Base-by-base conservation (phyloP, 1,140 invertebrate species). In the Macrostomum lignano region DNA sequence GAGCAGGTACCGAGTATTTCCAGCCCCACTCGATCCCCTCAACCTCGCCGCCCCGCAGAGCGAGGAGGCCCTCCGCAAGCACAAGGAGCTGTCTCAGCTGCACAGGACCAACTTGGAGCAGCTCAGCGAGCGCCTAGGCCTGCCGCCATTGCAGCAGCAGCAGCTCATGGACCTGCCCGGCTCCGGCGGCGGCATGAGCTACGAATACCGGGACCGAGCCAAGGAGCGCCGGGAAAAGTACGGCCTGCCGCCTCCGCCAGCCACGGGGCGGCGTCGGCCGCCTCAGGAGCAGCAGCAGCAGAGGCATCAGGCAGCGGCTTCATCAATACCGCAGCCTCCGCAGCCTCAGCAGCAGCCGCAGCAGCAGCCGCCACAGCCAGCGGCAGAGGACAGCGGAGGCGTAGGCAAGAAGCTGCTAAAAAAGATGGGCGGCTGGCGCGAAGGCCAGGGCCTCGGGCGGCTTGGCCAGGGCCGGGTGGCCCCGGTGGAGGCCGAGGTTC, bases 381-480 rank as follows among this genome's bases (percentile, higher is more conserved):
- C 46, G 6, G 49, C 48, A 31, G 29, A 37, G 20, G 72, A 71
- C 0, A 77, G 88, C 29, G 72, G 74, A 10, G 82, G 81, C 52
- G 72, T 84, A 42, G 81, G 81, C 2, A 86, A 72, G 56, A 74
- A 76, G 53, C 61, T 96, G 43, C 52, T 96, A 25, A 81, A 93
- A 56, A 91, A 84, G 58, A 94, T 94, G 86, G 32, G 32, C 5
- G 88, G 88, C 0, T 96, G 88, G 86, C 73, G 70, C 4, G 75
- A 82, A 52, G 88, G 86, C 1, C 70, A 78, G 65, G 88, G 88
- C 0, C 58, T 94, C 7, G 88, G 86, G 3, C 77, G 74, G 49
- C 65, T 66, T 21, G 77, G 79, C 49, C 82, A 93, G 60, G 84
- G 84, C n/a, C 65, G 78, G 43, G 76, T 76, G 5, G 73, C 71